A percentile compares a stretch with the other conserved stretches of the same genome.
These are phyloP conservation scores for Myodes glareolus DNA, from an alignment of 2,113 vertebrate genomes.

Conservation along the genomic window DNA sequence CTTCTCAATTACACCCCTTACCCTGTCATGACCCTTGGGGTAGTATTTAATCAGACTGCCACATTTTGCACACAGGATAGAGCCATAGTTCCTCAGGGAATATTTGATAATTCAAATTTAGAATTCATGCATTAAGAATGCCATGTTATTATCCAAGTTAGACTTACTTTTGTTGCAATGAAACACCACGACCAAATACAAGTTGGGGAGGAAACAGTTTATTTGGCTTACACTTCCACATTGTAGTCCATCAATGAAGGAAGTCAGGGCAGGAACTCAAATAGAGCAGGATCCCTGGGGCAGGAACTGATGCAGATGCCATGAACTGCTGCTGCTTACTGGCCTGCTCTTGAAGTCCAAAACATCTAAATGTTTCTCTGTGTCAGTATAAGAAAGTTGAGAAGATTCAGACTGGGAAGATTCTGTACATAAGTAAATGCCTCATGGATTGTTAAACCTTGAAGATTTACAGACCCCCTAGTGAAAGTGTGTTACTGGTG, in stretches of 20 bases:
- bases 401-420: constrained; percentile 7
- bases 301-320: not conserved
- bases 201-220: not conserved
- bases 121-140: constrained; percentile 2
- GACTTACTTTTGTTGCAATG: not conserved
- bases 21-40: not conserved
- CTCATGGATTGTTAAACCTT: constrained; percentile 28
- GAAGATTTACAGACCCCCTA: not conserved
- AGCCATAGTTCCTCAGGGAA: not conserved
- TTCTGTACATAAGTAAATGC: constrained; percentile 37
- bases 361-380: not conserved
- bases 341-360: not conserved
- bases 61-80: not conserved
- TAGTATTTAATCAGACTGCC: constrained; percentile 10
- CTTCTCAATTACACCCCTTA: not conserved
- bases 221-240: not conserved
- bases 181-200: not conserved
- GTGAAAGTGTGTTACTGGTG: constrained; percentile 7
- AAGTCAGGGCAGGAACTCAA: not conserved
- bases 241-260: not conserved
- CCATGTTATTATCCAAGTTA: not conserved
- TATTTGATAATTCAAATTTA: constrained; percentile 48
- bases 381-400: not conserved
- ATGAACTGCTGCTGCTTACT: not conserved
- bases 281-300: not conserved